A percentile compares a stretch with the other conserved stretches of the same genome.
phyloP scores from a whole-genome alignment of 2,797 vertebrate genomes.

The Thunnus albacares region DNA sequence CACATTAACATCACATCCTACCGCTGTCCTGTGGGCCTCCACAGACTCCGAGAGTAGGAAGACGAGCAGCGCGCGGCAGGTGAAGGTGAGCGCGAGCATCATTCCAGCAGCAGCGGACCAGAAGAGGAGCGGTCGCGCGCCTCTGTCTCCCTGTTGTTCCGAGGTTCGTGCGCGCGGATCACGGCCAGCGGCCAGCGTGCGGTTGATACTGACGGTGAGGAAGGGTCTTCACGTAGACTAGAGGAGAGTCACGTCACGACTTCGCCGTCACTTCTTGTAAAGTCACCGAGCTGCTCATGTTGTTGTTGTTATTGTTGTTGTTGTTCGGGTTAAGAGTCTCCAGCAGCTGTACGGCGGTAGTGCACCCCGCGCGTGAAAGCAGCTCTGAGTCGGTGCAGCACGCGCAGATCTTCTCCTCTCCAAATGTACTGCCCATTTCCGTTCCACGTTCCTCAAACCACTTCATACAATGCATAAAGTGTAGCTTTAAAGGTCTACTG shows the following conservation, averaged over 20 bases:
- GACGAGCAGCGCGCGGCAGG: slow-evolving; percentile 66
- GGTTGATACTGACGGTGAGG: neutral
- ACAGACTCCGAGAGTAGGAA: slow-evolving; percentile 47
- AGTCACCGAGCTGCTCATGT: neutral
- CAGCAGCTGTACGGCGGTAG: too few species aligned
- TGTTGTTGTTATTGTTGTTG: neutral
- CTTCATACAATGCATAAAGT: too few species aligned
- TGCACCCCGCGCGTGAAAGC: neutral
- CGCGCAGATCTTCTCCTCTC: neutral
- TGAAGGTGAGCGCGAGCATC: slow-evolving; percentile 67
- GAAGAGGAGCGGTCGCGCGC: slow-evolving; percentile 36
- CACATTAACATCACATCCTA: slow-evolving; percentile 40
- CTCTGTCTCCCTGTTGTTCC: neutral
- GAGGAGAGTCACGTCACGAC: neutral
- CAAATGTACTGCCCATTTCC: slow-evolving; percentile 52
- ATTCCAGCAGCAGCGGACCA: slow-evolving; percentile 24
- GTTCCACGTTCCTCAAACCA: neutral
- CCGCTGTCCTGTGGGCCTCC: slow-evolving; percentile 59
- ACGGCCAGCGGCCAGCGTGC: neutral
- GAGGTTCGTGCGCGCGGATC: slow-evolving; percentile 21
- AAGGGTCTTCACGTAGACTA: neutral
- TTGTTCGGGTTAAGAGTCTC: too few species aligned
- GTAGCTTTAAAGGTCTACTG: neutral
- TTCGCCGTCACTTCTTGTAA: neutral
- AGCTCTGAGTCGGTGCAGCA: slow-evolving; percentile 12